Base-by-base conservation (phyloP, 2,888 invertebrate species). In the Calephelis perditalis region DNA sequence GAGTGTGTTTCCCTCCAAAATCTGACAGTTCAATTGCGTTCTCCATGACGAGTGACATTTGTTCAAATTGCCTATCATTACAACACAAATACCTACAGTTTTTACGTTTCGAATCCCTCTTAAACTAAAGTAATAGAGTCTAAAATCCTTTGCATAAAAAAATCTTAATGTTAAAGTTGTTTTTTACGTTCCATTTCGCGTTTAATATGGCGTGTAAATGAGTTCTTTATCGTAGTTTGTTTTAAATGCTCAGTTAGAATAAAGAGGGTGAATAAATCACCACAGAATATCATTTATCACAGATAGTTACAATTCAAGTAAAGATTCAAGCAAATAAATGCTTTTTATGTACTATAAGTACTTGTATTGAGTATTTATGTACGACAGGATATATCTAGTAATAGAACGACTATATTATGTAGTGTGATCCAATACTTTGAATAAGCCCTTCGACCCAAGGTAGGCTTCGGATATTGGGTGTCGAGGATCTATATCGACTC, bases 171-270 rank as follows among this genome's bases (percentile, higher is more conserved):
- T 73, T 67, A 70, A 68, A 74, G 73, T 75, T 75, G 75, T 76
- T 81, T 82, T 86, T 82, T 79, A 75, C 82, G 80, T 81, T 74
- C 78, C 81, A 86, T 89, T 88, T 83, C 81, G 82, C 76, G 81
- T 83, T 81, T 89, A 89, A 89, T 81, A 79, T 75, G 72, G 75
- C 89, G 88, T 87, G 79, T 85, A 89, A 90, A 90, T 89, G 82
- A 86, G 87, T 89, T 85, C 86, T 88, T 88, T 90, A 87, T 86
- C 83, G 77, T 70, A 72, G 75, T 77, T 76, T 78, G 81, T 82
- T 86, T 85, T 81, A 80, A 83, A 77, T 75, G 77, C 72, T 82
- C 81, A 82, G 81, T 81, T 84, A 79, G 72, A 35, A 40, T 70
- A 66, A 70, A 68, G 70, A 75, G 88, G 88, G 89, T 87, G 88